Base-by-base conservation (phyloP, 1,140 invertebrate genomes). In the Brachionus manjavacas region DNA sequence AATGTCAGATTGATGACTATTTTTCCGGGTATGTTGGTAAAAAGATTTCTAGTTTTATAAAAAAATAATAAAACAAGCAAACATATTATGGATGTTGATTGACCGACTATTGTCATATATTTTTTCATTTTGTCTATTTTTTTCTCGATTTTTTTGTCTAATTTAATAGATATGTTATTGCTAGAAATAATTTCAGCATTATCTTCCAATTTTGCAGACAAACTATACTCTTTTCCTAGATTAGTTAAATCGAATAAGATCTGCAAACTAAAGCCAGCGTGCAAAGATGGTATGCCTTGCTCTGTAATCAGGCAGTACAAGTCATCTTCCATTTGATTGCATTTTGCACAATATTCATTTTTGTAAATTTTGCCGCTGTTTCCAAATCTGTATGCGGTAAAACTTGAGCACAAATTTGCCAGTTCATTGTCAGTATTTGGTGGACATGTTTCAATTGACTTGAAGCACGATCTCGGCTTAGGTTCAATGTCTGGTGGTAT, bases 321-420 rank as follows among this genome's bases (percentile, higher is more conserved):
- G 20, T 7, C 3, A 1, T 11, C 12, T 4, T 78, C 6, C 11
- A 16, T 16, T 78, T 46, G 43, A 55, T 78, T 78, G 39, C 74
- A 78, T 23, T 39, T n/a, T 16, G 74, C 74, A 78, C 74, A 78
- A 43, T 46, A 55, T 43, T 78, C 14, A 55, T 78, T 78, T 55
- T 78, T 78, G 9, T 78, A 78, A 14, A 39, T 16, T 46, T 11
- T 78, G 11, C 74, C 41, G 11, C n/a, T 6, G 3, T 39, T 9
- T 6, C 8, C 12, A n/a, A n/a, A 43, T 46, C 74, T 46, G 1
- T 46, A 43, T 0, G 74, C 74, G 12, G 74, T 78, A 16, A 14
- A 78, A 46, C 25, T 55, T 49, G 39, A 46, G 16, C 74, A 78
- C 1, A 49, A 43, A 25, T 16, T 46, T 46, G 43, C 12, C 41